Conservation (phyloP, 2,888 invertebrate genomes). For the Trachelus stipa region DNA sequence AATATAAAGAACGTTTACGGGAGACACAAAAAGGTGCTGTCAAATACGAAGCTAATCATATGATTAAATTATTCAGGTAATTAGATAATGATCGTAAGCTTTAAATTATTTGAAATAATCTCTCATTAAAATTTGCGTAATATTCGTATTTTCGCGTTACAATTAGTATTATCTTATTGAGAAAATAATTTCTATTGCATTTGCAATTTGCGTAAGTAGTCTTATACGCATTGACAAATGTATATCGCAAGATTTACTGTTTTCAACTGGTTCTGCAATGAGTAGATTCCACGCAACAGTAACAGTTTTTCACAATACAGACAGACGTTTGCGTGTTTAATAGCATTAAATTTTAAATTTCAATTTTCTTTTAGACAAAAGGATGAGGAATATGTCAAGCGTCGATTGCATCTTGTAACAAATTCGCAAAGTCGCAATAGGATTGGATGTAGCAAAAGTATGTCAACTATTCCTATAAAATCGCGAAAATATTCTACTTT, state of each 20-base stretch:
- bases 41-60: constrained; percentile 24
- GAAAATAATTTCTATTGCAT: not conserved
- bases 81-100: not conserved
- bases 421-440: constrained; percentile 1
- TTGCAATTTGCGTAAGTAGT: not conserved
- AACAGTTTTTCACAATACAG: not conserved
- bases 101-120: not conserved
- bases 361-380: constrained; percentile 39
- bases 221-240: not conserved
- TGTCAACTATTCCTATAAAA: not conserved
- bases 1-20: constrained; percentile 11
- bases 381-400: constrained; percentile 51
- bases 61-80: constrained; percentile 50
- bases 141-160: not conserved
- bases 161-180: not conserved
- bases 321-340: not conserved
- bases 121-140: not conserved
- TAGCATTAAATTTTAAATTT: too few relatives aligned
- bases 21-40: constrained; percentile 14
- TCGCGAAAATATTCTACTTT: constrained; percentile 42
- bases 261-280: not conserved
- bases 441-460: not conserved
- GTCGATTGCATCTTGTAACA: constrained; percentile 32
- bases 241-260: not conserved
- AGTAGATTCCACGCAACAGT: not conserved